Base-by-base conservation (phyloP, 2,797 vertebrate species). In the Allobates femoralis region DNA sequence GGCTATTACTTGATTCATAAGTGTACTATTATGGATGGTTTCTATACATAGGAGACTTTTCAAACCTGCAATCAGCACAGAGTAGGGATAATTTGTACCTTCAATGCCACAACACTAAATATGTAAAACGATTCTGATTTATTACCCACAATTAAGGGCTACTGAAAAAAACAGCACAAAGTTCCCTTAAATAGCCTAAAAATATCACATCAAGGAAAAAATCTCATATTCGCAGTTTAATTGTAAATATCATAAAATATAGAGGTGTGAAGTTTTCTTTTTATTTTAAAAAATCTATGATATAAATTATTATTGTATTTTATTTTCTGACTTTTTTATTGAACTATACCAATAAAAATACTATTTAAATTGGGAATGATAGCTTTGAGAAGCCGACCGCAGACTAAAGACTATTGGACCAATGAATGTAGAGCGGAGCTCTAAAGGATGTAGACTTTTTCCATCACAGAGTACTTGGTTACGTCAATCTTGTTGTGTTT, bases 101-200 rank as follows among this genome's bases (percentile, higher is more conserved):
- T 86, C 56, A 32, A 58, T 80, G 28, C 41, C 23, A 79, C 77
- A 75, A 66, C 67, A 74, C 19, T 62, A 51, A 81, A 86, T 86
- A 80, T 85, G 51, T 71, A 81, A 81, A 86, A 86, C 1, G 56
- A 75, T 86, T 74, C 46, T 73, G 32, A 86, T 86, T 81, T 81
- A 62, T 86, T 86, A 74, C 30, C 51, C 67, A 81, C 85, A 86
- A 81, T 86, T 79, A 81, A 34, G 62, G 79, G 26, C 46, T 75
- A 51, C 67, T 71, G 34, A 71, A 66, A 66, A 64, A 71, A 41
- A 41, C 21, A n/a, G 3, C 3, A 21, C 11, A 21, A 12, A 18
- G 2, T 14, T 12, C 34, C 34, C 14, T 15, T 21, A 41, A 41
- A 71, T 71, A 71, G 21, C 14, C 21, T 71, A 14, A 71, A 10